Evolutionary conservation across 2,888 invertebrate species (phyloP), one percentile per base, ranked within the genome.

Genomic region (Plagodis dolabraria): DNA sequence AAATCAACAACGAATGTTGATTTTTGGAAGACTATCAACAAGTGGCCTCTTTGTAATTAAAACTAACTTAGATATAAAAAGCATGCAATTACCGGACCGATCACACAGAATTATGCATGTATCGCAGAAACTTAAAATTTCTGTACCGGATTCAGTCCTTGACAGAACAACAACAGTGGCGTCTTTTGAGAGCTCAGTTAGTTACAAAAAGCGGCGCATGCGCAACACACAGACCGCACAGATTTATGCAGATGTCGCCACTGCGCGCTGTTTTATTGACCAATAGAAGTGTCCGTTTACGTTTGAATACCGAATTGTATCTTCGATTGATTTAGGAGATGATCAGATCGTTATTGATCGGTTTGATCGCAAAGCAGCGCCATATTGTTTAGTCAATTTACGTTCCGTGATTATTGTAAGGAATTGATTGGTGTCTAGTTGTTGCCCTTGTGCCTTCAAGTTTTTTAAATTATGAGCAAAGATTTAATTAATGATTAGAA

Each of bases 211-310:
- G 82, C 80, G 74, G 79, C 78, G 77, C 79, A 58, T 70, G 70
- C 73, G 75, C 78, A 6, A 12, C 6, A 43, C 11, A 47, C 46
- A 36, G 42, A 51, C 46, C 46, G 53, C 58, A 35, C 68, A 69
- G 76, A 80, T 82, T 82, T 82, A 83, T 82, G 78, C 74, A 71
- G 76, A 78, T 71, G 79, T 79, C 75, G 71, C 75, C 74, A 72
- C 71, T 63, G 74, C 65, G 64, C 64, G 74, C 72, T 75, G 76
- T 71, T 82, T 82, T 83, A 83, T 82, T 76, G 77, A 71, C 70
- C 79, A 79, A 82, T 82, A 79, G 77, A 77, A 77, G 77, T 72
- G 80, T 80, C 80, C 67, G 67, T 72, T 74, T 47, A 67, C 69
- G 63, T 72, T 74, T 61, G 70, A 75, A 76, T 72, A 74, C 74